phyloP scores from a whole-genome alignment of 2,113 vertebrate genomes.

The Stigmatopora argus region DNA sequence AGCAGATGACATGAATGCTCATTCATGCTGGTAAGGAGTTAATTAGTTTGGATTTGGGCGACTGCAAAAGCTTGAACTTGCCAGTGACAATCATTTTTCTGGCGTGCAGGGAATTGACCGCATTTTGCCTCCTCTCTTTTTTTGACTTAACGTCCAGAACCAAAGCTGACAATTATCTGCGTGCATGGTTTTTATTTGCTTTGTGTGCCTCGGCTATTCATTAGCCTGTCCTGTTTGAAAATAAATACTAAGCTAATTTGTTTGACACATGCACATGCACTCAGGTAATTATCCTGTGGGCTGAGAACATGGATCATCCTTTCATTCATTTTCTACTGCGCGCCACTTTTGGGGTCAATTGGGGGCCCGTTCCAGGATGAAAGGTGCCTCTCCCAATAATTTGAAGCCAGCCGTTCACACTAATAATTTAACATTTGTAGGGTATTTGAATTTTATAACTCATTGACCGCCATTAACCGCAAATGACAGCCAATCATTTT shows the following conservation, averaged over 20 bases:
- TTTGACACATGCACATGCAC: slow-evolving; percentile 15
- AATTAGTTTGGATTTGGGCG: background rate
- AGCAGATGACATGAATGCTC: slow-evolving; percentile 9
- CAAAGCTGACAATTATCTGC: slow-evolving; percentile 4
- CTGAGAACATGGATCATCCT: background rate
- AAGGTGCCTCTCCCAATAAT: no score
- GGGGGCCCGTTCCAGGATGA: background rate
- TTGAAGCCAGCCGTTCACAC: no score
- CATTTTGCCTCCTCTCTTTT: slow-evolving; percentile 8
- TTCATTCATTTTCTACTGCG: background rate
- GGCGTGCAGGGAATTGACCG: background rate
- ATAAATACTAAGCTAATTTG: slow-evolving; percentile 28
- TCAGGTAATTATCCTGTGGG: slow-evolving; percentile 4
- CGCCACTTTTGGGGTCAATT: background rate
- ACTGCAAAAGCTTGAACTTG: slow-evolving; percentile 1
- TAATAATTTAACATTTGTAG: no score
- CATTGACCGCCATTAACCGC: background rate
- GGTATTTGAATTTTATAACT: no score
- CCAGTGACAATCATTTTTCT: background rate
- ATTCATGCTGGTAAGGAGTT: background rate
- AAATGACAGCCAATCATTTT: background rate
- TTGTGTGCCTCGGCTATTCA: slow-evolving; percentile 21
- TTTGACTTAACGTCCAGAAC: slow-evolving; percentile 4
- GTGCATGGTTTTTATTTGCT: slow-evolving; percentile 18
- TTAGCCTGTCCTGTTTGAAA: slow-evolving; percentile 19